Percentiles rank a stretch among this genome's conserved stretches.
Evolutionary conservation across 2,113 vertebrate genomes (phyloP).

Genomic region (Lophura nycthemera): DNA sequence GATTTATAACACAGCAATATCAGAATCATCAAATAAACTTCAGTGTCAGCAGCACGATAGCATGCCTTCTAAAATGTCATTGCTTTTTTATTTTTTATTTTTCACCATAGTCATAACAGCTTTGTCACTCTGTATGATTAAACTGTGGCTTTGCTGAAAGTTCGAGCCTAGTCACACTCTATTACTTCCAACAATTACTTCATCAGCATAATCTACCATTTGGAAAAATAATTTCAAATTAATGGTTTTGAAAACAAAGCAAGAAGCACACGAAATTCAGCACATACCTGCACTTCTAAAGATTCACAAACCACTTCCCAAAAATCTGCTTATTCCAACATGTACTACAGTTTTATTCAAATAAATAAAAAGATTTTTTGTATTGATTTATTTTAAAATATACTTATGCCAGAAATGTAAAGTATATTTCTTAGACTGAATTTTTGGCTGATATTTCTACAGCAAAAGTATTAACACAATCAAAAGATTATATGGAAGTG

Average conservation of each 20-base stretch:
- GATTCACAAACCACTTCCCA: not conserved
- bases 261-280: not conserved
- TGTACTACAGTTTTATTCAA: not conserved
- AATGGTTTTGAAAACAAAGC: not conserved
- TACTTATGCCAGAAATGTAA: not conserved
- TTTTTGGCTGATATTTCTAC: not conserved
- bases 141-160: not conserved
- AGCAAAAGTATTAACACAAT: not conserved
- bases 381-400: not conserved
- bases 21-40: not conserved
- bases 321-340: not conserved
- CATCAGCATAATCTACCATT: not conserved
- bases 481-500: not conserved
- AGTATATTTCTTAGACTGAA: not conserved
- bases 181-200: not conserved
- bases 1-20: not conserved
- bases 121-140: not conserved
- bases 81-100: not conserved
- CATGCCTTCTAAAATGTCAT: not conserved
- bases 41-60: not conserved
- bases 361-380: not conserved
- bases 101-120: not conserved
- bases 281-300: not conserved
- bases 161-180: not conserved
- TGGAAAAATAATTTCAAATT: not conserved